Evolutionary conservation across 2,888 invertebrate genomes (phyloP), one percentile per base, ranked within the genome.

Genomic region (Taenaris catops): DNA sequence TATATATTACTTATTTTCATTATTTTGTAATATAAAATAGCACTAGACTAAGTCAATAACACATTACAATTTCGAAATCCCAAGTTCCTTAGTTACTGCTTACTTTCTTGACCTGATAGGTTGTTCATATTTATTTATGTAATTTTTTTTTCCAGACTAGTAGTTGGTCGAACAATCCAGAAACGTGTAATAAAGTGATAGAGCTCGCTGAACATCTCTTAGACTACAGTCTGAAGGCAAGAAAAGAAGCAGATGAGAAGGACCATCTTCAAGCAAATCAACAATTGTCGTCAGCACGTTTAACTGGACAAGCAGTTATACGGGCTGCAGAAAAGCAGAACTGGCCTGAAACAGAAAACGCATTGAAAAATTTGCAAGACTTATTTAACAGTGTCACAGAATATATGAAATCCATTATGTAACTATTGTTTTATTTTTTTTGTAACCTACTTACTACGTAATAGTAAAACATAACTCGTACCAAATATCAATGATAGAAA

Each of bases 141-240:
- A 8, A 16, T 6, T 21, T 25, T 6, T 18, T 20, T 31, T 40
- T 72, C 17, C 58, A 87, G 87, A 73, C 23, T 39, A 78, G 75
- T 8, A 72, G 62, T 41, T 92, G 92, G 90, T 69, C 88, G 1
- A 88, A 87, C 38, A 88, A 88, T 47, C 84, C 89, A 0, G 81
- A 86, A 0, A 83, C 88, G 2, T 91, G 92, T 52, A 70, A 87
- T 38, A 89, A 90, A 58, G 91, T 94, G 0, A 66, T 94, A 6
- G 71, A 89, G 31, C 63, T 93, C 4, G 90, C 91, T 20, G 65
- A 74, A 8, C 80, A 87, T 28, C 69, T 94, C 8, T 87, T 91
- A 6, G 87, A 91, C 42, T 72, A 79, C 12, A 90, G 91, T 38
- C 55, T 91, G 19, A 84, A 87, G 40, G 90, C 90, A 1, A 63